phyloP scores from a whole-genome alignment of 2,113 vertebrate species.

The Bolborhynchus lineola region DNA sequence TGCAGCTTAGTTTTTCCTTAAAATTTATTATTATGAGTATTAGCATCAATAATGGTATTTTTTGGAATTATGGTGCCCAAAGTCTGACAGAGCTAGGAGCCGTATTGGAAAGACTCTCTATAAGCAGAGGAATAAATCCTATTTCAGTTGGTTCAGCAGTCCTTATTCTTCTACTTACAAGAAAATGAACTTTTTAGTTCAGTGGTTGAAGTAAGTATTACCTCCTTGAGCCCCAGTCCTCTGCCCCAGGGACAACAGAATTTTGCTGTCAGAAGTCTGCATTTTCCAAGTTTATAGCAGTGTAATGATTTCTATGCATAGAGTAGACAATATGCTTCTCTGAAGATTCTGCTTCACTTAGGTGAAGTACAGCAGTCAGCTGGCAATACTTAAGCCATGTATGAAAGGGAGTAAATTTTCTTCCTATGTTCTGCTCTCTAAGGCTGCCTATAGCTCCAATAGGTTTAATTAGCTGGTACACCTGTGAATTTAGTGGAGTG shows the following conservation, averaged over 20 bases:
- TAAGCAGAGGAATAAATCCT: not conserved
- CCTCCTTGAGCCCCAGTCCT: not conserved
- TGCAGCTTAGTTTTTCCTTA: not conserved
- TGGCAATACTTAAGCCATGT: not conserved
- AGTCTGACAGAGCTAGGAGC: not conserved
- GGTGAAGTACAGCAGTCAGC: not conserved
- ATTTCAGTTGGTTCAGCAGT: not conserved
- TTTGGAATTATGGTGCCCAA: not conserved
- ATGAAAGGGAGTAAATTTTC: conserved; percentile 4
- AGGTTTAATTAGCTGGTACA: not conserved
- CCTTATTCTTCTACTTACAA: not conserved
- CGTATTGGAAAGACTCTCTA: not conserved
- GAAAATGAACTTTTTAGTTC: not conserved
- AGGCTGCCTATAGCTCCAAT: not conserved
- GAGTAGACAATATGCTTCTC: not conserved
- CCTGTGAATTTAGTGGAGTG: not conserved
- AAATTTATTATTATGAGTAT: not conserved
- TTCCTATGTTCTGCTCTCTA: not conserved
- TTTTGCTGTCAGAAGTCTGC: not conserved
- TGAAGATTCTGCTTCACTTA: not conserved
- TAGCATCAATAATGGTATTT: not conserved
- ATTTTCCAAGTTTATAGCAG: not conserved
- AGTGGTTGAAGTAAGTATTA: not conserved
- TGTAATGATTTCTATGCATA: not conserved
- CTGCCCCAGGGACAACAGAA: not conserved